A percentile compares a stretch with the other conserved stretches of the same genome.
Conservation (phyloP, 2,888 invertebrate species). For the Parnassius apollo region DNA sequence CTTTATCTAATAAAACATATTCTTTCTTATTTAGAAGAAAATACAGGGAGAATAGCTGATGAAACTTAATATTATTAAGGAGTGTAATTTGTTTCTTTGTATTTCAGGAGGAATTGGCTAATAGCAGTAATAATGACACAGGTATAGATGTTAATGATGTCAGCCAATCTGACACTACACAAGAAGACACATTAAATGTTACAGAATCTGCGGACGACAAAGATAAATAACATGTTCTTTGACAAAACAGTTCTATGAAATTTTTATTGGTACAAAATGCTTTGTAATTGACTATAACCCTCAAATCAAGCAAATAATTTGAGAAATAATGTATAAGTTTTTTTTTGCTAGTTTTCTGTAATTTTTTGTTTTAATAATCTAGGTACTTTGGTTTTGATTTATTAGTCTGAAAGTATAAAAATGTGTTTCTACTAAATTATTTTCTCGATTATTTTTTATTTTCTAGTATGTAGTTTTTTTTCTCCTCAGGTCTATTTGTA, state of each 20-base stretch:
- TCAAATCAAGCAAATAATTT: neutral
- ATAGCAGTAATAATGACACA: slow-evolving; percentile 78
- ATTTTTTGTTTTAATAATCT: neutral
- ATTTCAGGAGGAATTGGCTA: slow-evolving; percentile 83
- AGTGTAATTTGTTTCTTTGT: slow-evolving; percentile 3
- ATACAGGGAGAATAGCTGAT: too few relatives aligned
- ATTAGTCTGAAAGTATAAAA: neutral
- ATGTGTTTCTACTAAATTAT: neutral
- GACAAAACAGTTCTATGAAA: slow-evolving; percentile 10
- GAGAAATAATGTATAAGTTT: neutral
- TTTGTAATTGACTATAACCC: neutral
- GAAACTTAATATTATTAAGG: too few relatives aligned
- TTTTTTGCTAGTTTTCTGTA: neutral
- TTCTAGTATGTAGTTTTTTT: neutral
- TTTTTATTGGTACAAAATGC: neutral
- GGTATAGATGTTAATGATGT: slow-evolving; percentile 77
- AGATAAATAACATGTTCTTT: slow-evolving; percentile 5
- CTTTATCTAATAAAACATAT: neutral
- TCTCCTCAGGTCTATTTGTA: neutral
- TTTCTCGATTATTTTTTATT: neutral
- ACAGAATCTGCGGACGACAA: slow-evolving; percentile 9
- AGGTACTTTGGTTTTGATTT: too few relatives aligned
- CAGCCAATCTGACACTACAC: slow-evolving; percentile 65
- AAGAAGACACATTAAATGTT: slow-evolving; percentile 34
- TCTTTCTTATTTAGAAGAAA: neutral